phyloP scores from a whole-genome alignment of 2,888 invertebrate species.

The Cerceris ruficornis region DNA sequence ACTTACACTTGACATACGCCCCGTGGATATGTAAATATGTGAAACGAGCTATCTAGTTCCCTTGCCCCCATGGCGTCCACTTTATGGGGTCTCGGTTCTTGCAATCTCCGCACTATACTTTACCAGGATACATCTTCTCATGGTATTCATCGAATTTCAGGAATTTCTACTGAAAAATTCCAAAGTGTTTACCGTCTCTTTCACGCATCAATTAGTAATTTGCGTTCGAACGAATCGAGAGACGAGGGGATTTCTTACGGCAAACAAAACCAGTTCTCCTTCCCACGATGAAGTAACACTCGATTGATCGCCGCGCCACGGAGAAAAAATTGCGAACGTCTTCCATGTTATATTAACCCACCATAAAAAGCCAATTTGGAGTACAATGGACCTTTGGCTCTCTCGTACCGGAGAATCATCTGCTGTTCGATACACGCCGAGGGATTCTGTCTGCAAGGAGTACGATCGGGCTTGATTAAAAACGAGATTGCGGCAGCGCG shows the following conservation, averaged over 20 bases:
- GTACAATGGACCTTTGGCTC: conserved; percentile 69
- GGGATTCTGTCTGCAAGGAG: conserved; percentile 54
- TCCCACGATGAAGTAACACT: conserved; percentile 32
- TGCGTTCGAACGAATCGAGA: conserved; percentile 1
- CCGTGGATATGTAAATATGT: too few relatives aligned
- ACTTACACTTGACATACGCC: too few relatives aligned
- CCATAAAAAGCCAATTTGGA: conserved; percentile 76
- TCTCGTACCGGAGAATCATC: conserved; percentile 63
- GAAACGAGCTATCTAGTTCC: too few relatives aligned
- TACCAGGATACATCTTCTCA: too few relatives aligned
- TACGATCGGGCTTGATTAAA: conserved; percentile 73
- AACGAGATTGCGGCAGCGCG: conserved; percentile 74
- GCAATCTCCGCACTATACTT: too few relatives aligned
- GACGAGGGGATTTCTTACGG: conserved; percentile 35
- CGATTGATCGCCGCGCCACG: conserved; percentile 39
- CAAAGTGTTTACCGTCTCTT: background rate
- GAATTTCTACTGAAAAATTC: conserved; percentile 1
- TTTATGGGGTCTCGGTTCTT: too few relatives aligned
- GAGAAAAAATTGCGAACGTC: conserved; percentile 70
- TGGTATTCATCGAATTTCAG: too few relatives aligned
- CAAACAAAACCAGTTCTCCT: conserved; percentile 54
- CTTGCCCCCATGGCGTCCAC: too few relatives aligned
- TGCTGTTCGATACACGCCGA: conserved; percentile 67
- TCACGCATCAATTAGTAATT: conserved; percentile 16
- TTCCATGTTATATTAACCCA: conserved; percentile 72